Evolutionary conservation across 2,797 vertebrate genomes (phyloP).

Genomic region (Vireo griseus): DNA sequence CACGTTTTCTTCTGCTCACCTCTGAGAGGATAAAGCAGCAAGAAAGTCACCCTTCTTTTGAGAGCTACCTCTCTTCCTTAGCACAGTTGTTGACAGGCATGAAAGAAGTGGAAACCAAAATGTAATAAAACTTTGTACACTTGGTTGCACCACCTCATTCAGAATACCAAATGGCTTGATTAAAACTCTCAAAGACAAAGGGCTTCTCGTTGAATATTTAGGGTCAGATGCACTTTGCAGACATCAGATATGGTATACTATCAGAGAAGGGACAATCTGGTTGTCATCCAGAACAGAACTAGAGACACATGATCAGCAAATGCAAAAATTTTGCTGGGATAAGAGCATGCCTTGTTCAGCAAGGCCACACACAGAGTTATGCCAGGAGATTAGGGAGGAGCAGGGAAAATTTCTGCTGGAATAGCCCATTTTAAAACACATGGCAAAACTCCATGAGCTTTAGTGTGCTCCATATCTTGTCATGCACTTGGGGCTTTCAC

Average conservation of each 20-base stretch:
- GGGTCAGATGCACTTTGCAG: background rate
- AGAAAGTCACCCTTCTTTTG: background rate
- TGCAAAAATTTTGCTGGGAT: background rate
- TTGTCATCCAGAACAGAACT: background rate
- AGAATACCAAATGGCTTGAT: background rate
- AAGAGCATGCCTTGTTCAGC: background rate
- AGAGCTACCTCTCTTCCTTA: background rate
- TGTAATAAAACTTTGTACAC: background rate
- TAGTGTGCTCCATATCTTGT: background rate
- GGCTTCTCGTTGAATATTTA: background rate
- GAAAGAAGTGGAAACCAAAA: background rate
- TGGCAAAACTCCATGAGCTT: background rate
- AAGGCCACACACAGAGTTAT: background rate
- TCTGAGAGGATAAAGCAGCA: background rate
- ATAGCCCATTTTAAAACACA: background rate
- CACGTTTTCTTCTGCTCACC: background rate
- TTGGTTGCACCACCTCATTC: background rate
- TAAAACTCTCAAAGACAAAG: background rate
- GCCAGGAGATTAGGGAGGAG: background rate
- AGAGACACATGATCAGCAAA: background rate
- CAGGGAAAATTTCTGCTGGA: background rate
- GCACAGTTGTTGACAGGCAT: background rate
- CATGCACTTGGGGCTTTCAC: background rate
- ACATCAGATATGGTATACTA: rapidly evolving
- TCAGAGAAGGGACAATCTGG: background rate